Percentiles rank a stretch among this genome's conserved stretches.
phyloP scores from a whole-genome alignment of 2,113 vertebrate genomes.

The Caloenas nicobarica region DNA sequence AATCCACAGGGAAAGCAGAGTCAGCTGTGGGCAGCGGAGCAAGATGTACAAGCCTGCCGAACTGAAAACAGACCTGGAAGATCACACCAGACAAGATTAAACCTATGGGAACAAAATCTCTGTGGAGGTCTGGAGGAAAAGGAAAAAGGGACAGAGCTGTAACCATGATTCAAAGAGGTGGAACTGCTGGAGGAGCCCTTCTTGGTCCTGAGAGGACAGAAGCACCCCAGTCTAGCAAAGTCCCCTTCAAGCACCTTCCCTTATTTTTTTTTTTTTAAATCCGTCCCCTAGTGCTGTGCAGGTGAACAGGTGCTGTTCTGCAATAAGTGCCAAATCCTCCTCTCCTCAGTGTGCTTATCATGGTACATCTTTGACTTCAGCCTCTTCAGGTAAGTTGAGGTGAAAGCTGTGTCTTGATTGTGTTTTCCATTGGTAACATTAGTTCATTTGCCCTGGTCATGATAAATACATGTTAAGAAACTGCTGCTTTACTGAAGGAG shows the following conservation, averaged over 20 bases:
- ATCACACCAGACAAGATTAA: accelerated
- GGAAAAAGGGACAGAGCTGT: not conserved
- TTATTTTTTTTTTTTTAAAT: not conserved
- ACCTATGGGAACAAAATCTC: not conserved
- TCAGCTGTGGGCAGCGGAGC: not conserved
- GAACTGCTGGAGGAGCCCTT: not conserved
- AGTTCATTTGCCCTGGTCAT: not conserved
- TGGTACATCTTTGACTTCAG: not conserved
- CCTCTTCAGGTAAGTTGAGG: not conserved
- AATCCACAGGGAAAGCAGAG: not conserved
- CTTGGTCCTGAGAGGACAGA: not conserved
- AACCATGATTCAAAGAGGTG: not conserved
- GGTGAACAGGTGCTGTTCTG: not conserved
- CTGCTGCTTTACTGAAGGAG: not conserved
- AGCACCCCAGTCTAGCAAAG: not conserved
- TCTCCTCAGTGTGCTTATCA: not conserved
- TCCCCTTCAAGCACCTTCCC: not conserved
- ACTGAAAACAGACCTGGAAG: not conserved
- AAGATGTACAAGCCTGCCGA: not conserved
- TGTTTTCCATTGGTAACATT: not conserved
- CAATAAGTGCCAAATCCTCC: not conserved
- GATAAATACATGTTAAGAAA: not conserved
- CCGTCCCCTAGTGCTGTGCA: not conserved
- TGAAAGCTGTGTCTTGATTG: not conserved
- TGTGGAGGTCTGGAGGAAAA: not conserved